Evolutionary conservation across 2,797 vertebrate genomes (phyloP).

Genomic region (Neosilurus mollespiculum): DNA sequence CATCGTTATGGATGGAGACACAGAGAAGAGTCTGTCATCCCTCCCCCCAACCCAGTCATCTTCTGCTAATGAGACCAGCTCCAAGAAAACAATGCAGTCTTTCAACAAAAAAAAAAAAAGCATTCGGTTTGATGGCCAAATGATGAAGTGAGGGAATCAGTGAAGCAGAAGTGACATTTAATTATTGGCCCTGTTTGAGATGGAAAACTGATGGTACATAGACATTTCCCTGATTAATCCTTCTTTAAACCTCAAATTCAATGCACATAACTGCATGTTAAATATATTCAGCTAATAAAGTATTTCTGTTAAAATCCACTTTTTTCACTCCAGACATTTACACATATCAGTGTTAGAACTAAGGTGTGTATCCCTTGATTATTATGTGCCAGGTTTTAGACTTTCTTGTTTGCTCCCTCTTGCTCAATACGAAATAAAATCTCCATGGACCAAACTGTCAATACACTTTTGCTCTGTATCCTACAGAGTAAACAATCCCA

Average conservation of each 20-base stretch:
- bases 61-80: constrained; percentile 80
- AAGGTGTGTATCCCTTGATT: background rate
- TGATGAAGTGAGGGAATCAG: constrained; percentile 87
- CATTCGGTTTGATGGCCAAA: constrained; percentile 82
- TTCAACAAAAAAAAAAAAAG: constrained; percentile 78
- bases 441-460: background rate
- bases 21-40: constrained; percentile 70
- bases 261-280: background rate
- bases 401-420: background rate
- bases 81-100: constrained; percentile 82
- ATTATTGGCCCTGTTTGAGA: constrained; percentile 86
- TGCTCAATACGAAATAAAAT: background rate
- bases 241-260: constrained; percentile 53
- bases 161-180: constrained; percentile 90
- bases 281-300: background rate
- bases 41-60: constrained; percentile 65
- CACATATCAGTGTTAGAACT: background rate
- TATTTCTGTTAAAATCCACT: background rate
- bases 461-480: background rate
- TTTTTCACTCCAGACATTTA: background rate
- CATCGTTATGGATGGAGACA: constrained; percentile 72
- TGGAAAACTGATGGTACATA: constrained; percentile 78
- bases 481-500: too few species aligned
- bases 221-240: constrained; percentile 78
- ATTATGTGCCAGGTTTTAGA: background rate